Evolutionary conservation across 2,113 vertebrate genomes (phyloP).

Genomic region (Trematomus loennbergii): DNA sequence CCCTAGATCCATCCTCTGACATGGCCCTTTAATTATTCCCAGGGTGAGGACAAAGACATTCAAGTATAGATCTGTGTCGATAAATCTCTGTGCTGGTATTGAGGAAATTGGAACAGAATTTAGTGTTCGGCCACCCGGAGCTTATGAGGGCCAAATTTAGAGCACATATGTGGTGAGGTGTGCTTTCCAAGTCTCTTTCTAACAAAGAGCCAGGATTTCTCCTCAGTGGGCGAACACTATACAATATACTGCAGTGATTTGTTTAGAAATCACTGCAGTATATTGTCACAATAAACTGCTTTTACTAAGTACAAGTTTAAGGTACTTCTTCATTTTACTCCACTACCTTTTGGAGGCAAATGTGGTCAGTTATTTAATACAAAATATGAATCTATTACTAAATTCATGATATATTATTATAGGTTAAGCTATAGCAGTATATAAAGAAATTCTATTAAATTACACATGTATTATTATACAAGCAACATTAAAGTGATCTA

Average conservation of each 20-base stretch:
- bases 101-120: slow-evolving; percentile 51
- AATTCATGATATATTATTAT: no score
- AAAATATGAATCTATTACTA: no score
- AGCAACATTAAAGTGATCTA: no score
- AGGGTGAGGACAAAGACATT: background rate
- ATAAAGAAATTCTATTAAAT: no score
- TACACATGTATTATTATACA: no score
- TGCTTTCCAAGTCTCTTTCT: slow-evolving; percentile 57
- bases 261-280: background rate
- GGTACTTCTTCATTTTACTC: no score
- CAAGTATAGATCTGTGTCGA: slow-evolving; percentile 25
- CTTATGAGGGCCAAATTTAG: slow-evolving; percentile 65
- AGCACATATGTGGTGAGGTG: slow-evolving; percentile 72
- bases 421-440: no score
- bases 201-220: slow-evolving; percentile 60
- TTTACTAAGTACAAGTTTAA: no score
- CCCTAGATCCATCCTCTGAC: no score
- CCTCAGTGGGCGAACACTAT: slow-evolving; percentile 35
- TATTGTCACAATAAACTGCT: background rate
- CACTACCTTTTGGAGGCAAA: no score
- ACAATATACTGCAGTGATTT: background rate
- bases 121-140: slow-evolving; percentile 44
- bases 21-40: no score
- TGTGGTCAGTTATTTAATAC: no score
- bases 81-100: slow-evolving; percentile 41